phyloP scores from a whole-genome alignment of 2,797 vertebrate species.

The Fistularia commersonii region DNA sequence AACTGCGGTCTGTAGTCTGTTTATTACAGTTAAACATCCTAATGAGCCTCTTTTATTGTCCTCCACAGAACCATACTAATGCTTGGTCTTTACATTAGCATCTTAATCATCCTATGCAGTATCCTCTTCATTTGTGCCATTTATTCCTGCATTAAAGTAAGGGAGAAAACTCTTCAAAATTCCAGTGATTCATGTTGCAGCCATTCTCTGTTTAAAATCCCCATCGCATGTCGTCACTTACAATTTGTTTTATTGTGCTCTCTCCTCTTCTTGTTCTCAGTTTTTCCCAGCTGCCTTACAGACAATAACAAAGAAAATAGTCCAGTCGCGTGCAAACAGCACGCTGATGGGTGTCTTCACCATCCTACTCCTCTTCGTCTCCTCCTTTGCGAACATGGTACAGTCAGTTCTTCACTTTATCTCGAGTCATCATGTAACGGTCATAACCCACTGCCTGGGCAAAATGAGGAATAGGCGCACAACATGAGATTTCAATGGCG shows the following conservation, averaged over 20 bases:
- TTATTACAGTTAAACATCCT: constrained; percentile 35
- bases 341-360: constrained; percentile 86
- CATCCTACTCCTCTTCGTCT: constrained; percentile 88
- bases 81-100: constrained; percentile 81
- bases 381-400: constrained; percentile 93
- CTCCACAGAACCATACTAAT: constrained; percentile 82
- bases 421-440: not conserved
- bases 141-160: constrained; percentile 90
- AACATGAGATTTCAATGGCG: too few species aligned
- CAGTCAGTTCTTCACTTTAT: constrained; percentile 13
- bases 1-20: constrained; percentile 45
- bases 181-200: constrained; percentile 19
- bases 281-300: constrained; percentile 82
- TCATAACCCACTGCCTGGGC: not conserved
- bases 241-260: constrained; percentile 18
- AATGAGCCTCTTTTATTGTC: constrained; percentile 38
- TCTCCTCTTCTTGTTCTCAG: constrained; percentile 43
- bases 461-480: too few species aligned
- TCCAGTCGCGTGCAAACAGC: constrained; percentile 88
- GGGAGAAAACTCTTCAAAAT: constrained; percentile 39
- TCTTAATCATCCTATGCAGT: constrained; percentile 84
- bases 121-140: constrained; percentile 88
- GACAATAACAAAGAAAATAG: constrained; percentile 84
- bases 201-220: constrained; percentile 35
- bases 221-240: constrained; percentile 38